Conservation (phyloP, 1,140 invertebrate species). For the Thrips palmi region DNA sequence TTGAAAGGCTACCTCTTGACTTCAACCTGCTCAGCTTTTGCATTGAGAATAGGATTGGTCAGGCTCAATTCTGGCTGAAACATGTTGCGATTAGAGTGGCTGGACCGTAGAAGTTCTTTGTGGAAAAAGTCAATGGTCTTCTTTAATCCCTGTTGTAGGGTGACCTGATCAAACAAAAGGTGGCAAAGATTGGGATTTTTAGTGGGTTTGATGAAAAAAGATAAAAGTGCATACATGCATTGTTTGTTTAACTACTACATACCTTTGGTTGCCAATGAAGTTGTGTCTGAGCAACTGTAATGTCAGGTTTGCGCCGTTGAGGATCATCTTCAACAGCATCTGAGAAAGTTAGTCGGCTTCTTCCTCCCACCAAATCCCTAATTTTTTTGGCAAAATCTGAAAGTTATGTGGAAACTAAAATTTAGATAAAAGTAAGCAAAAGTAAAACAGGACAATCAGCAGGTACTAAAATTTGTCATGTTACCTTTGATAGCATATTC, state of each 20-base stretch:
- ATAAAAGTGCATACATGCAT: not conserved
- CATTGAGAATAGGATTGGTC: too few species aligned
- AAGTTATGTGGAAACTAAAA: too few species aligned
- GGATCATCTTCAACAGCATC: slow-evolving; percentile 90
- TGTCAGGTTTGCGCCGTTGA: slow-evolving; percentile 82
- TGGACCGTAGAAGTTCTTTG: too few species aligned
- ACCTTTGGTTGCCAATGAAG: slow-evolving; percentile 92
- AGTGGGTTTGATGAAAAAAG: not conserved
- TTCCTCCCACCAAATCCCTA: slow-evolving; percentile 64
- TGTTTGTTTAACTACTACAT: slow-evolving; percentile 11
- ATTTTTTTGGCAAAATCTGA: slow-evolving; percentile 89
- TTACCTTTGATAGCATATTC: slow-evolving; percentile 88
- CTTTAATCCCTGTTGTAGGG: slow-evolving; percentile 61
- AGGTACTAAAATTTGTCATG: too few species aligned
- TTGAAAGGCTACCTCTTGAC: too few species aligned
- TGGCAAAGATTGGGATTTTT: not conserved
- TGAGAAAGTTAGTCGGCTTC: slow-evolving; percentile 63
- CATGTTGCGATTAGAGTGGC: too few species aligned
- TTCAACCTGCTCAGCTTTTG: too few species aligned
- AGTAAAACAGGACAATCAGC: too few species aligned
- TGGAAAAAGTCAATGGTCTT: slow-evolving; percentile 84
- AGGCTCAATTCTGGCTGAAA: too few species aligned
- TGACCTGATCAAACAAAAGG: slow-evolving; percentile 34
- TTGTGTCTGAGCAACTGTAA: slow-evolving; percentile 64
- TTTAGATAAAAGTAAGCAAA: too few species aligned